Conservation (phyloP, 1,140 invertebrate species). For the Oryzaephilus surinamensis region DNA sequence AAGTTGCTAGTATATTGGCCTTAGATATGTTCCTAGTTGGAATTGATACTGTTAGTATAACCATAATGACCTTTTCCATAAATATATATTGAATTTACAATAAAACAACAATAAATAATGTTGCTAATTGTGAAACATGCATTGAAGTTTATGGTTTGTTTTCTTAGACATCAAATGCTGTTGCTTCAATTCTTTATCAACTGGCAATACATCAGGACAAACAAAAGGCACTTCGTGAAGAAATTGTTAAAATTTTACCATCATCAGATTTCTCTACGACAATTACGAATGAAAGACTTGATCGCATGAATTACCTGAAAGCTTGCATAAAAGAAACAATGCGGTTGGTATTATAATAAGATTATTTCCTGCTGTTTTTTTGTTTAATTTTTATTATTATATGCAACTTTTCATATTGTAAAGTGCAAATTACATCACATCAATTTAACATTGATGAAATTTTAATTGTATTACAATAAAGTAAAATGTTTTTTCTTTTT, state of each 20-base stretch:
- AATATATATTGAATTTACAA: background rate
- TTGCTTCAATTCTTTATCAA: constrained; percentile 78
- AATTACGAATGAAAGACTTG: constrained; percentile 62
- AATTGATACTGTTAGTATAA: constrained; percentile 69
- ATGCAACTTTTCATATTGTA: no score
- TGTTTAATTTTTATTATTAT: constrained; percentile 10
- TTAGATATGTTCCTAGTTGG: constrained; percentile 81
- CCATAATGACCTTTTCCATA: background rate
- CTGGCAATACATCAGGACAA: constrained; percentile 62
- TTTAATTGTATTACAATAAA: no score
- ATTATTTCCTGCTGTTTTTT: background rate
- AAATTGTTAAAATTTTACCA: constrained; percentile 57
- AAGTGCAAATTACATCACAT: no score
- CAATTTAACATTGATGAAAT: no score
- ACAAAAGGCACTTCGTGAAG: constrained; percentile 72
- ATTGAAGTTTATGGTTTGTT: no score
- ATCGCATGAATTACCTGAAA: no score
- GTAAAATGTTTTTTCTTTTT: no score
- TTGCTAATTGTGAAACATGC: no score
- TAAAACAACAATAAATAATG: no score
- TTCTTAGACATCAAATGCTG: constrained; percentile 73
- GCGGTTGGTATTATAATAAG: constrained; percentile 43
- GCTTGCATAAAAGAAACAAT: constrained; percentile 89
- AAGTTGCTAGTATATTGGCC: constrained; percentile 71
- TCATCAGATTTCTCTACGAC: constrained; percentile 52